Base-by-base conservation (phyloP, 2,888 invertebrate species). In the Perizoma affinitatum region DNA sequence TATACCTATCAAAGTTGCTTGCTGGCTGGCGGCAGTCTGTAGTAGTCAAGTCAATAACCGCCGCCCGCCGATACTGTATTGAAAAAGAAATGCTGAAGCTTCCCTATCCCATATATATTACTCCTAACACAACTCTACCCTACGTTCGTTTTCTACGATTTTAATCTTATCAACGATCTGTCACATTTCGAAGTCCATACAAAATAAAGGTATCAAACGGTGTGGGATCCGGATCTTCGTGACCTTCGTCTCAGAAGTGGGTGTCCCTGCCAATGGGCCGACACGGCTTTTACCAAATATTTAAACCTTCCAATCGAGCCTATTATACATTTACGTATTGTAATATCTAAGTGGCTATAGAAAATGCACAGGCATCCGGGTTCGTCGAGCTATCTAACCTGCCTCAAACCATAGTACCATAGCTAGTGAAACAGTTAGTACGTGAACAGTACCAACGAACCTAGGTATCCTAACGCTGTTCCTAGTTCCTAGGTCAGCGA, bases 331-430 rank as follows among this genome's bases (percentile, higher is more conserved):
- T 48, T 69, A 67, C 43, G 41, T 67, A 69, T 64, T 68, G 69
- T 71, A 68, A 64, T 69, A 65, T 50, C 62, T 53, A 49, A 57
- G 64, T 61, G 53, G 45, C 49, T 54, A 67, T 72, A 75, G 75
- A 75, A 74, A 69, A 74, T 75, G 74, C 72, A 79, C 72, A 71
- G 34, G 74, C 78, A 81, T 86, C 84, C 84, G 84, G 88, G 87
- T 86, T 88, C 87, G 80, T 78, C 78, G 87, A 71, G 73, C 85
- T 68, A 79, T 84, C 84, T 79, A 78, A 77, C 75, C 78, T 64
- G 73, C 80, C 79, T 82, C 74, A 79, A 80, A 79, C 76, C 73
- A 70, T 71, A 69, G 60, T 63, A 57, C 65, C 57, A 66, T 66
- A 69, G 40, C 51, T 53, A 49, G 22, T 44, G n/a, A 22, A 40